Percentiles rank a stretch among this genome's conserved stretches.
phyloP scores from a whole-genome alignment of 2,888 invertebrate genomes.

The Volucella inflata region DNA sequence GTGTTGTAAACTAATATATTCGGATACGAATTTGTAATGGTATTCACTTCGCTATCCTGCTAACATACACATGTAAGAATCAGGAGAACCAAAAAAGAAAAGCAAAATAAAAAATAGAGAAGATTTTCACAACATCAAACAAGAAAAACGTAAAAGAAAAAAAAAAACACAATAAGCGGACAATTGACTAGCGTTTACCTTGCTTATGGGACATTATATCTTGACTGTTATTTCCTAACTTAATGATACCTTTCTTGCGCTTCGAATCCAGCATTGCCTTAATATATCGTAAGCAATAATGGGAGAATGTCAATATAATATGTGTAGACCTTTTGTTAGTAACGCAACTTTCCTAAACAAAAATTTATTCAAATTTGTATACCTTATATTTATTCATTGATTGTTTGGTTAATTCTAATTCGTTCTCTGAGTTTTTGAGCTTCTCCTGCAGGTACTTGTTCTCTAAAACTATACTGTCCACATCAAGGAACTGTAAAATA shows the following conservation, averaged over 20 bases:
- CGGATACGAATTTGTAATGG: too few species aligned
- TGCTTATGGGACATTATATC: conserved; percentile 92
- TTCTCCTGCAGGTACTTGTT: conserved; percentile 93
- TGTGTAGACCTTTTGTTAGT: conserved; percentile 40
- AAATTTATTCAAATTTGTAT: conserved; percentile 60
- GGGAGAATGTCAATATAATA: conserved; percentile 77
- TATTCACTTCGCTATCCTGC: too few species aligned
- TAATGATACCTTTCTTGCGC: conserved; percentile 88
- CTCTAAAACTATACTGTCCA: conserved; percentile 91
- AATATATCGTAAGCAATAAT: conserved; percentile 45
- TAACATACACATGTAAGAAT: too few species aligned
- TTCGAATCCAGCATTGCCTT: conserved; percentile 89
- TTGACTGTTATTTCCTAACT: conserved; percentile 87
- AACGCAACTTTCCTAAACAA: conserved; percentile 60
- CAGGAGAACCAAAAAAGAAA: not conserved
- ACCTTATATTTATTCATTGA: conserved; percentile 91
- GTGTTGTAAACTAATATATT: too few species aligned
- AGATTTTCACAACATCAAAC: conserved; percentile 26
- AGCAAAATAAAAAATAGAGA: conserved; percentile 32
- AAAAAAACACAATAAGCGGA: conserved; percentile 21
- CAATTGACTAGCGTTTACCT: conserved; percentile 85
- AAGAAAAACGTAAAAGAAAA: conserved; percentile 42
- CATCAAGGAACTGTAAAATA: conserved; percentile 86
- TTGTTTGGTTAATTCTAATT: conserved; percentile 90
- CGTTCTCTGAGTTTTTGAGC: conserved; percentile 90